phyloP scores from a whole-genome alignment of 1,140 invertebrate species.

The Panagrolaimus sp. region DNA sequence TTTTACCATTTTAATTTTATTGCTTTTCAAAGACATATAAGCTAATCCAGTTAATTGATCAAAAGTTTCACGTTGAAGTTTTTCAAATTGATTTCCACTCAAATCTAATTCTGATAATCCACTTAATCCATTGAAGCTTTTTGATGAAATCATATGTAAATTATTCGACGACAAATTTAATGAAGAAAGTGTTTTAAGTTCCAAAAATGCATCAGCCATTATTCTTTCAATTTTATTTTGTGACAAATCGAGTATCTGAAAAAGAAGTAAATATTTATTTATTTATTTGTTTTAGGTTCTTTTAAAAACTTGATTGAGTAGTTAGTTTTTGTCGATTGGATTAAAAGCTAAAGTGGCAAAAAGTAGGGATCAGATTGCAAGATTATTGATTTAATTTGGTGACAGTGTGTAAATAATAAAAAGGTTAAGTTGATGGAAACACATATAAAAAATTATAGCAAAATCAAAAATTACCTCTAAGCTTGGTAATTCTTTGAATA shows the following conservation, averaged over 20 bases:
- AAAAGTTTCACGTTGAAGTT: background rate
- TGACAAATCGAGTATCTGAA: background rate
- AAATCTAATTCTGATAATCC: conserved; percentile 12
- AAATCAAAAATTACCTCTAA: background rate
- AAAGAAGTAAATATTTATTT: background rate
- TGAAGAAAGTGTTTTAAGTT: background rate
- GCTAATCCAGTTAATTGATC: background rate
- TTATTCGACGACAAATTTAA: background rate
- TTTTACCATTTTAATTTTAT: background rate
- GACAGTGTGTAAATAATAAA: too few species aligned
- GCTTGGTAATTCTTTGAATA: conserved; percentile 3
- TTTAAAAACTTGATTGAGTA: too few species aligned
- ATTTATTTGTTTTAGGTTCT: too few species aligned
- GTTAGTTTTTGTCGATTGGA: too few species aligned
- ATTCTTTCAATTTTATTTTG: conserved; percentile 11
- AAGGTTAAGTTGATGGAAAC: too few species aligned
- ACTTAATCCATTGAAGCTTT: background rate
- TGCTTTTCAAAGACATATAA: background rate
- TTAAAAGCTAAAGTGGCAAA: too few species aligned
- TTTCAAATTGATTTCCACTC: conserved; percentile 2
- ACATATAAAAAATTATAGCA: background rate
- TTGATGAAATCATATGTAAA: background rate
- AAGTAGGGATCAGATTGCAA: too few species aligned
- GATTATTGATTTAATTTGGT: too few species aligned
- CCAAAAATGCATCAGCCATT: background rate